Conservation (phyloP, 2,113 vertebrate genomes). For the Nycticorax nycticorax region DNA sequence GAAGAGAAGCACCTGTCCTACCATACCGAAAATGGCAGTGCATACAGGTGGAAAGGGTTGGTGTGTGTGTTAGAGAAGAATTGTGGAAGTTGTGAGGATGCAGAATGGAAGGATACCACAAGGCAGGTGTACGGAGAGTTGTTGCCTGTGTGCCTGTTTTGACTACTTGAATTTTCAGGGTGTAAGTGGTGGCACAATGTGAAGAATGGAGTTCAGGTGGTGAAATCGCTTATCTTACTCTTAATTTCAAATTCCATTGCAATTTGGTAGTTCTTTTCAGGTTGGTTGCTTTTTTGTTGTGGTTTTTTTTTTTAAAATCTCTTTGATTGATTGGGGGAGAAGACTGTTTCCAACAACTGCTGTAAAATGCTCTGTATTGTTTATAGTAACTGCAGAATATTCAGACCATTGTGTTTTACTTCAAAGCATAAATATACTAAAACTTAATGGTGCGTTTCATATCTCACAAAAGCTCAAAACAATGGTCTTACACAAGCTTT, state of each 20-base stretch:
- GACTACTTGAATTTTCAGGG: neutral
- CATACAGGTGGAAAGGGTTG: neutral
- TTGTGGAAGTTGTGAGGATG: neutral
- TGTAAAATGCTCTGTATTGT: constrained; percentile 7
- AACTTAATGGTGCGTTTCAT: constrained; percentile 53
- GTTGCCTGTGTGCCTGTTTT: neutral
- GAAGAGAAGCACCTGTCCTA: neutral
- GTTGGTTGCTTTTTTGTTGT: neutral
- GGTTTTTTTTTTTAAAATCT: neutral
- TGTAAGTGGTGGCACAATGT: neutral
- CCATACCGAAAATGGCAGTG: neutral
- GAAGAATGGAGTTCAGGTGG: neutral
- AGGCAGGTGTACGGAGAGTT: neutral
- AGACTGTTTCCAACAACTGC: neutral
- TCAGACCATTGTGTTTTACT: constrained; percentile 57
- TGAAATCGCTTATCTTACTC: neutral
- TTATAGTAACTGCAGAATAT: constrained; percentile 54
- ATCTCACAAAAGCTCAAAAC: constrained; percentile 34
- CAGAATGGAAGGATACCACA: neutral
- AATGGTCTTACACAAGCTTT: constrained; percentile 2
- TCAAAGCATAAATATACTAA: constrained; percentile 66
- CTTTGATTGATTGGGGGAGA: neutral
- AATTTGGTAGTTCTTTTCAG: neutral
- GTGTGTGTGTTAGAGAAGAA: neutral
- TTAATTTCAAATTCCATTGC: neutral